Conservation (phyloP, 1,140 invertebrate genomes). For the Eciton burchellii region DNA sequence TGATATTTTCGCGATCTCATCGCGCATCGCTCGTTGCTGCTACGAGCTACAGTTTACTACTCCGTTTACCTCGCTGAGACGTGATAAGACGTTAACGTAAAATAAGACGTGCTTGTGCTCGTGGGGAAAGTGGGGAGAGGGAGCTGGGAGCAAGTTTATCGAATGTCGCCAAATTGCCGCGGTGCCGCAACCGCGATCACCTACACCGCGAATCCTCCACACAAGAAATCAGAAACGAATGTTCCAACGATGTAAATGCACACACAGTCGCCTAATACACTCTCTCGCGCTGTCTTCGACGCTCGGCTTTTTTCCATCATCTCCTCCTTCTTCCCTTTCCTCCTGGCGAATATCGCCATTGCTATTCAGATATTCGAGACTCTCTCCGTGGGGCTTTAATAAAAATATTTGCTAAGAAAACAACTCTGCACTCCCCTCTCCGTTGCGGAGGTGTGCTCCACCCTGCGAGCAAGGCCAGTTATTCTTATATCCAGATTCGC, state of each 20-base stretch:
- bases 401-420: constrained; percentile 83
- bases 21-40: too few species aligned
- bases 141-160: constrained; percentile 16
- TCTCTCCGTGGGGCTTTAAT: constrained; percentile 72
- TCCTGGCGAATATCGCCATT: constrained; percentile 70
- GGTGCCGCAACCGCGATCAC: constrained; percentile 5
- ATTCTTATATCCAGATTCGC: constrained; percentile 80
- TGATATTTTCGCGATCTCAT: too few species aligned
- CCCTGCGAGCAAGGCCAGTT: constrained; percentile 70
- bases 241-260: constrained; percentile 69
- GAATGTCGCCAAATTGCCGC: constrained; percentile 12
- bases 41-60: too few species aligned
- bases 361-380: constrained; percentile 81
- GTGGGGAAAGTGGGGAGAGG: too few species aligned
- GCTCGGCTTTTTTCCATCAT: constrained; percentile 51
- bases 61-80: too few species aligned
- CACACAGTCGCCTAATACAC: constrained; percentile 50
- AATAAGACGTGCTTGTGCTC: too few species aligned
- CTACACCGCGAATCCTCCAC: constrained; percentile 27
- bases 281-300: constrained; percentile 55
- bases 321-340: background rate
- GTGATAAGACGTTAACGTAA: too few species aligned
- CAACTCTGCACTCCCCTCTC: constrained; percentile 57
- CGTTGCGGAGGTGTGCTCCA: constrained; percentile 36
- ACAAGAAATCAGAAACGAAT: constrained; percentile 58